phyloP scores from a whole-genome alignment of 1,140 invertebrate species.

The Lepidurus apus region DNA sequence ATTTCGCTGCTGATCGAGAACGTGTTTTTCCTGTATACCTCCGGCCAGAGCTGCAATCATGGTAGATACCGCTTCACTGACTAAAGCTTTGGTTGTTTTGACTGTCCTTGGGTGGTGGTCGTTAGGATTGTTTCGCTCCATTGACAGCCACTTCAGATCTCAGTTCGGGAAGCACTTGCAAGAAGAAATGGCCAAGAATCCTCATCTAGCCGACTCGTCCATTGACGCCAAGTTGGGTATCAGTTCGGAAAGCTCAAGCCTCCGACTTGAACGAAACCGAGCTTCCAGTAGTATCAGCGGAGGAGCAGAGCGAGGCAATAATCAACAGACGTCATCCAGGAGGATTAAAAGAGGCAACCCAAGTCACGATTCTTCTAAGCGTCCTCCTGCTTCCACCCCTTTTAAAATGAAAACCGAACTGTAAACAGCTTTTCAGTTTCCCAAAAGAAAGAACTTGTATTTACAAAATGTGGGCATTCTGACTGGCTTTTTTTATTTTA shows the following conservation, averaged over 20 bases:
- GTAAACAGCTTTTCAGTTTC: neutral
- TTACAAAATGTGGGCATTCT: neutral
- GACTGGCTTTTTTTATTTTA: neutral
- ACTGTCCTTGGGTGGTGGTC: slow-evolving; percentile 29
- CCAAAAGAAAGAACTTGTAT: neutral
- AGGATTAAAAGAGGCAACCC: neutral
- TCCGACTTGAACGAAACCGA: neutral
- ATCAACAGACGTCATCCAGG: neutral
- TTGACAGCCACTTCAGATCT: slow-evolving; percentile 30
- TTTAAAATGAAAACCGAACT: neutral
- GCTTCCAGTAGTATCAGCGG: neutral
- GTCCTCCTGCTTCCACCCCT: neutral
- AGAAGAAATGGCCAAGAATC: slow-evolving; percentile 26
- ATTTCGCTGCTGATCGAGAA: too few relatives aligned
- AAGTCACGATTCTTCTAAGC: neutral
- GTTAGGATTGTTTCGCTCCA: slow-evolving; percentile 22
- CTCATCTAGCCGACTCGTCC: slow-evolving; percentile 30
- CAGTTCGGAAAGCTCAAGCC: slow-evolving; percentile 17
- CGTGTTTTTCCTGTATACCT: neutral
- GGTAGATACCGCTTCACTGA: slow-evolving; percentile 24
- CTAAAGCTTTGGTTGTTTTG: slow-evolving; percentile 26
- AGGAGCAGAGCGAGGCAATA: neutral
- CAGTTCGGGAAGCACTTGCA: slow-evolving; percentile 27
- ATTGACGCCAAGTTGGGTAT: slow-evolving; percentile 24
- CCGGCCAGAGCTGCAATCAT: neutral